phyloP scores from a whole-genome alignment of 2,797 vertebrate species.

The Alouatta caraya region DNA sequence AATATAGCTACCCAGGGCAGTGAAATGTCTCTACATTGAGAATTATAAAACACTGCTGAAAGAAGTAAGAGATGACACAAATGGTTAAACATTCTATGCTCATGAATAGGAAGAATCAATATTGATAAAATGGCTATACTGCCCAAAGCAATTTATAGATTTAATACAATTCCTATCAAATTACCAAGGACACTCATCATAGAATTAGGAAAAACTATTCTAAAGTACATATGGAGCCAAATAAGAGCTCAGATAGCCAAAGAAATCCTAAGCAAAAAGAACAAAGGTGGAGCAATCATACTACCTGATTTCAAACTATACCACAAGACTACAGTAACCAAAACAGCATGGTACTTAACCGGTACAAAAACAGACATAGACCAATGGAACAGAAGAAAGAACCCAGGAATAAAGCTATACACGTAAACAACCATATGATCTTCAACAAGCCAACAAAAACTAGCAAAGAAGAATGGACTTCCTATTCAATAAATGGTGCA shows the following conservation, averaged over 20 bases:
- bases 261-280: neutral
- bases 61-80: neutral
- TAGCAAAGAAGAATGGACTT: neutral
- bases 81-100: neutral
- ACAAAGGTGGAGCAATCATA: neutral
- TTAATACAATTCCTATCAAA: neutral
- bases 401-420: neutral
- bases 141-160: neutral
- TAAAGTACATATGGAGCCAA: neutral
- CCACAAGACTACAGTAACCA: neutral
- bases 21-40: too few relatives aligned
- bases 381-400: neutral
- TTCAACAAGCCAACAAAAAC: neutral
- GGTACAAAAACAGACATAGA: neutral
- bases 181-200: neutral
- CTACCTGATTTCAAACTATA: neutral
- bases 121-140: neutral
- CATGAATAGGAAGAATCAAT: neutral
- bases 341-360: neutral
- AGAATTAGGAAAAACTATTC: neutral
- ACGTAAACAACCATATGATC: neutral
- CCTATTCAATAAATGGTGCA: too few relatives aligned
- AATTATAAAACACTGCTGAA: too few relatives aligned
- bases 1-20: too few relatives aligned
- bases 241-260: neutral